Conservation (phyloP, 2,888 invertebrate species). For the Lithophane ornitopus region DNA sequence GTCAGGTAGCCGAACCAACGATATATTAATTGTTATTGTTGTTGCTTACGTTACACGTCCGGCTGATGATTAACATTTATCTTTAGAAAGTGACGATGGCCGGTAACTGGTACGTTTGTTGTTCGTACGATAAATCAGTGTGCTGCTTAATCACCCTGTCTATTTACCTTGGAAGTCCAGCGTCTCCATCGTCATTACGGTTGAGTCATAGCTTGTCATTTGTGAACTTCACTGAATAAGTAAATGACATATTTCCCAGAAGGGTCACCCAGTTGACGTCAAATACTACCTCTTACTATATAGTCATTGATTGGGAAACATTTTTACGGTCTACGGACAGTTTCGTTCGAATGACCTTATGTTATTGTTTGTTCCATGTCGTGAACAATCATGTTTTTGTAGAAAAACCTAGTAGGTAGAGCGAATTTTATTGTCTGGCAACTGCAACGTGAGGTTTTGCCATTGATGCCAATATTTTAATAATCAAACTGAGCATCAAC, state of each 20-base stretch:
- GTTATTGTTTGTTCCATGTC: slow-evolving; percentile 33
- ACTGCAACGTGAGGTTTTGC: background rate
- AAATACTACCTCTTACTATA: slow-evolving; percentile 57
- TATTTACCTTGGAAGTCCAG: slow-evolving; percentile 81
- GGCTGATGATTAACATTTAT: slow-evolving; percentile 64
- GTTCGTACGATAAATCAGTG: slow-evolving; percentile 69
- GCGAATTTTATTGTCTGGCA: slow-evolving; percentile 4
- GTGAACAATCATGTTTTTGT: slow-evolving; percentile 28
- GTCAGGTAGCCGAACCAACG: slow-evolving; percentile 40
- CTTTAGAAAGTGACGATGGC: slow-evolving; percentile 66
- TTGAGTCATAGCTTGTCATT: slow-evolving; percentile 81
- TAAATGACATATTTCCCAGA: slow-evolving; percentile 81
- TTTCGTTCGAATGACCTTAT: slow-evolving; percentile 28
- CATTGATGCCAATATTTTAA: background rate
- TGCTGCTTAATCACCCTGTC: slow-evolving; percentile 72
- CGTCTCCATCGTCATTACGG: slow-evolving; percentile 78
- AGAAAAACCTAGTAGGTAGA: slow-evolving; percentile 25
- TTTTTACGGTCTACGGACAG: slow-evolving; percentile 19
- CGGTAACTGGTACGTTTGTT: slow-evolving; percentile 63
- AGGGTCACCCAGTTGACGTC: slow-evolving; percentile 75
- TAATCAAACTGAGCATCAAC: background rate
- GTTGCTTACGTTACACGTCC: slow-evolving; percentile 50
- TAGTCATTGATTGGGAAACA: slow-evolving; percentile 30
- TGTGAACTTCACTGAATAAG: slow-evolving; percentile 77
- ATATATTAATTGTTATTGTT: slow-evolving; percentile 54